Evolutionary conservation across 1,140 invertebrate species (phyloP), one percentile per base, ranked within the genome.

Genomic region (Trachymyrmex cornetzi): DNA sequence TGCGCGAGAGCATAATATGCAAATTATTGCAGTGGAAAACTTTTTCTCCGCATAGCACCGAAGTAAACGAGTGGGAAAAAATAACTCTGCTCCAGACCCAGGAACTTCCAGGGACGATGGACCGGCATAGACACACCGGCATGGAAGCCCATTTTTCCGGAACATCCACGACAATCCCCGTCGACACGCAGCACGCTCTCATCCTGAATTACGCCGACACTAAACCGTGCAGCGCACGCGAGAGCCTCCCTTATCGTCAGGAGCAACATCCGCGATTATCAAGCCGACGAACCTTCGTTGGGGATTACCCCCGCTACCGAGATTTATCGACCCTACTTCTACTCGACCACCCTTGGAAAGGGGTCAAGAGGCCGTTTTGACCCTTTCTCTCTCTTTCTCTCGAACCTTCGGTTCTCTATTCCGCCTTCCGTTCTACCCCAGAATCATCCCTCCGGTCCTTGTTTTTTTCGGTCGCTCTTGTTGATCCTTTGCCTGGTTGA

Each of bases 211-310:
- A 89, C 71, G 84, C 7, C 87, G 88, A 89, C 88, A 75, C 55
- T 89, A 89, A 89, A 89, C 84, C 84, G 55, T 89, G 88, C 71
- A 89, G 74, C 84, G 88, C 88, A 89, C 77, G 88, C 88, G 77
- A 89, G 71, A 89, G 84, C 88, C 71, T 82, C 77, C 84, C 88
- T 89, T 89, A 89, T 89, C 88, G 88, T 87, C 85, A 89, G 86
- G 88, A 80, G 71, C 88, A 89, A 89, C 88, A 89, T 86, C 77
- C 87, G 75, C 88, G 85, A 89, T 89, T 89, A 89, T 89, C 85
- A 89, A 89, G 87, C 88, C 55, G 57, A 86, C 72, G 87, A 89
- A 87, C 84, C 87, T 89, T 89, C 77, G 50, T n/a, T 30, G 27
- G 53, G 84, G 88, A 87, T 89, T 89, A 59, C 85, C 77, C 82